Evolutionary conservation across 2,113 vertebrate species (phyloP), one percentile per base, ranked within the genome.

Genomic region (Saimiri boliviensis): DNA sequence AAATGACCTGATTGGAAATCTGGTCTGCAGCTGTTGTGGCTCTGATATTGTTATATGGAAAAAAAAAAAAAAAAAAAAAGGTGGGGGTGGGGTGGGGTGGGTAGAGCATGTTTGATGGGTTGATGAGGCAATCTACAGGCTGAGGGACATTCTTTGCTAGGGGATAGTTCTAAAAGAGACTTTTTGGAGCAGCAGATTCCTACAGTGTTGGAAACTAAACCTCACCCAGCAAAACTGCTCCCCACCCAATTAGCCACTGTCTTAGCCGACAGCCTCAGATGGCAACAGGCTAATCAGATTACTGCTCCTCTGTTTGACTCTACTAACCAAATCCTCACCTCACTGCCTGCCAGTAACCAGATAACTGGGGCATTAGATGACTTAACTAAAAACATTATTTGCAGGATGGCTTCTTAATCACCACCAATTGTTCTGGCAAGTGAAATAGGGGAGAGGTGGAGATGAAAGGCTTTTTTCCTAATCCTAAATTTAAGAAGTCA

Each of bases 291-390:
- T 94, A 89, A 93, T 97, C 63, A 85, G 93, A 90, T 95, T 30
- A 40, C 49, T 45, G 40, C 77, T 68, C 77, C 89, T 76, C 70
- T 37, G n/a, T 90, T 45, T 85, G 93, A 94, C 77, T 70, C 81
- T 63, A 47, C 89, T 94, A 94, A 93, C 97, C 74, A 92, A 93
- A 85, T 91, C 92, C 89, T 63, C 81, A 91, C 70, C 80, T 95
- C 27, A 35, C 87, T 87, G 80, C 86, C 86, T 37, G 81, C 45
- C 71, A 60, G 84, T 97, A 82, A 95, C 93, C 73, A 56, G 84
- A 58, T 93, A 95, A 71, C 86, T n/a, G 56, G 71, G 80, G 49
- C 60, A 68, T 77, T 47, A 85, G 58, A 71, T 47, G 71, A 90
- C 71, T 92, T 93, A 68, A 86, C 91, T 80, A 91, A 94, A 84